These are phyloP conservation scores for Bacillus rossius DNA, from an alignment of 1,140 invertebrate genomes.

Conservation along the genomic window DNA sequence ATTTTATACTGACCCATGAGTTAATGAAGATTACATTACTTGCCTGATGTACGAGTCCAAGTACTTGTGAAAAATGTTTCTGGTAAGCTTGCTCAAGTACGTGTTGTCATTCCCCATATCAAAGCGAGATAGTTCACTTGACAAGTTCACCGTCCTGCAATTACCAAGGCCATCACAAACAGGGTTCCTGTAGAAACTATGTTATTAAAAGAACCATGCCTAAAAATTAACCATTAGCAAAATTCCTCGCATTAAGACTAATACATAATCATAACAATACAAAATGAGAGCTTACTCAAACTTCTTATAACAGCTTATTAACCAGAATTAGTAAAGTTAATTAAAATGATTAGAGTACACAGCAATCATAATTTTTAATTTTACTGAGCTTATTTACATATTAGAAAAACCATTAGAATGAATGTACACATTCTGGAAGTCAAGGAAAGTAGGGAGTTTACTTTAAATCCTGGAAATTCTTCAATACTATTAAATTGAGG, in stretches of 20 bases:
- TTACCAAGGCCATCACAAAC: slow-evolving; percentile 11
- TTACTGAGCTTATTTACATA: too few species aligned
- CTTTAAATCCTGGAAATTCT: too few species aligned
- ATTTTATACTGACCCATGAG: too few species aligned
- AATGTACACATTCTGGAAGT: too few species aligned
- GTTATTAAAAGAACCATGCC: background rate
- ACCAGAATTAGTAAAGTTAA: background rate
- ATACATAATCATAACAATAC: background rate
- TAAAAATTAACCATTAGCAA: background rate
- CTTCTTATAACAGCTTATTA: background rate
- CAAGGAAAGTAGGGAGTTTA: too few species aligned
- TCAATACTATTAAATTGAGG: too few species aligned
- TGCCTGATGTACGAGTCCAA: slow-evolving; percentile 71
- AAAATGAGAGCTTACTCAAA: background rate
- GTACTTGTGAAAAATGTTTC: slow-evolving; percentile 78
- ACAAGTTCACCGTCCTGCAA: slow-evolving; percentile 63
- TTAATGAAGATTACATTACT: slow-evolving; percentile 28
- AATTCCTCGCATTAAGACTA: background rate
- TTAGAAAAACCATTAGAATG: too few species aligned
- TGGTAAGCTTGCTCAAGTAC: slow-evolving; percentile 73
- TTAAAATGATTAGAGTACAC: too few species aligned
- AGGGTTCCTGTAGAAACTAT: background rate
- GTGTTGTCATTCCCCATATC: slow-evolving; percentile 77
- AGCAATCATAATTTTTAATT: too few species aligned
- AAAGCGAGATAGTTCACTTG: slow-evolving; percentile 61